Percentiles rank a stretch among this genome's conserved stretches.
These are phyloP conservation scores for Gobiocypris rarus DNA, from an alignment of 2,113 vertebrate genomes.

Conservation along the genomic window DNA sequence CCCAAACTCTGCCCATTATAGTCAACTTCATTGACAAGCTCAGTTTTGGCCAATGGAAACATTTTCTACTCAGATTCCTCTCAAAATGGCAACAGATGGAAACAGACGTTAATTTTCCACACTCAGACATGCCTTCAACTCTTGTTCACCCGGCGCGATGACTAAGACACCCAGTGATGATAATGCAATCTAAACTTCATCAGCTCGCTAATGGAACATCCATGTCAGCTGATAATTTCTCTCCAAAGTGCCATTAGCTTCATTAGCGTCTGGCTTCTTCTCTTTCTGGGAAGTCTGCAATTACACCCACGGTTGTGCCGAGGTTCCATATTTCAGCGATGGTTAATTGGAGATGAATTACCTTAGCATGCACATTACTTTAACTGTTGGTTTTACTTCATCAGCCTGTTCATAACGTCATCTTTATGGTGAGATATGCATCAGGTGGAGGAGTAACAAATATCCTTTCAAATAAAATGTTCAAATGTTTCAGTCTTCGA, in stretches of 20 bases:
- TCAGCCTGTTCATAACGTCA: not conserved
- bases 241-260: constrained; percentile 33
- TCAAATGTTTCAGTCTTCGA: not conserved
- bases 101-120: not conserved
- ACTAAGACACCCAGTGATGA: constrained; percentile 17
- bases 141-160: not conserved
- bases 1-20: not conserved
- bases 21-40: not conserved
- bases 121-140: not conserved
- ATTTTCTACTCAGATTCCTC: not conserved
- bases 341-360: constrained; percentile 7
- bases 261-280: constrained; percentile 28
- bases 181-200: constrained; percentile 38
- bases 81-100: not conserved
- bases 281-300: constrained; percentile 17
- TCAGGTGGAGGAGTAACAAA: not conserved
- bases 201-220: constrained; percentile 38
- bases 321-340: not conserved
- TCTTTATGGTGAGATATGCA: not conserved
- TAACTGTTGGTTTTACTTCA: constrained; percentile 2
- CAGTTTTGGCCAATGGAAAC: not conserved
- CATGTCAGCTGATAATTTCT: constrained; percentile 32
- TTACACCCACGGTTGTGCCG: constrained; percentile 4
- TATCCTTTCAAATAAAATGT: not conserved
- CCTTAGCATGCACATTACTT: not conserved